Evolutionary conservation across 2,797 vertebrate species (phyloP).

Genomic region (Anguilla marmorata): DNA sequence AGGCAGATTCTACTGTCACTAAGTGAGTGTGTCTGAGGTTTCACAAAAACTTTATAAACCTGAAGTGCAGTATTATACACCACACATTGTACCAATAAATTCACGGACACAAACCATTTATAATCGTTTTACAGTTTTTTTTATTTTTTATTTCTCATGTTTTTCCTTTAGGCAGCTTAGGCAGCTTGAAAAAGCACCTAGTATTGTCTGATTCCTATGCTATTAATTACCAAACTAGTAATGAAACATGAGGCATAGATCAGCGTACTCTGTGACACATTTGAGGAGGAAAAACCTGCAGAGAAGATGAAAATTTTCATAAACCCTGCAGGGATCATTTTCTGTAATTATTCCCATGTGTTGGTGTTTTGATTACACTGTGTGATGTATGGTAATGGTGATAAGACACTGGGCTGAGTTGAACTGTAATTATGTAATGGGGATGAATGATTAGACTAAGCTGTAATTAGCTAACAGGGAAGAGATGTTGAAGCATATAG

Average conservation of each 20-base stretch:
- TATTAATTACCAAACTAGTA: not conserved
- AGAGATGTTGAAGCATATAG: not conserved
- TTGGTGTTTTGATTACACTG: not conserved
- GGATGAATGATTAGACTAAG: not conserved
- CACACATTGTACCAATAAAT: too few species aligned
- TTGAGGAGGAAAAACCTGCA: not conserved
- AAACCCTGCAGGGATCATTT: not conserved
- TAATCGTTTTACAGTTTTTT: too few species aligned
- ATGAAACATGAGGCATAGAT: not conserved
- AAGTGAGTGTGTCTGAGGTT: too few species aligned
- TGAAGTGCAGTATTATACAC: too few species aligned
- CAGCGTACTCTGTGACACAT: not conserved
- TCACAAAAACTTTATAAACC: too few species aligned
- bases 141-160: too few species aligned
- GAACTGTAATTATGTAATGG: not conserved
- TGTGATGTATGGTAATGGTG: not conserved
- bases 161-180: too few species aligned
- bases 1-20: too few species aligned
- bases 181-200: too few species aligned
- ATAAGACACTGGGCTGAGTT: not conserved
- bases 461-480: not conserved
- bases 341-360: not conserved
- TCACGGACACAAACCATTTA: too few species aligned
- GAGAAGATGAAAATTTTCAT: not conserved
- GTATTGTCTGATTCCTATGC: not conserved